Percentiles rank a stretch among this genome's conserved stretches.
Evolutionary conservation across 2,797 vertebrate genomes (phyloP).

Genomic region (Atherinosoma microstoma): DNA sequence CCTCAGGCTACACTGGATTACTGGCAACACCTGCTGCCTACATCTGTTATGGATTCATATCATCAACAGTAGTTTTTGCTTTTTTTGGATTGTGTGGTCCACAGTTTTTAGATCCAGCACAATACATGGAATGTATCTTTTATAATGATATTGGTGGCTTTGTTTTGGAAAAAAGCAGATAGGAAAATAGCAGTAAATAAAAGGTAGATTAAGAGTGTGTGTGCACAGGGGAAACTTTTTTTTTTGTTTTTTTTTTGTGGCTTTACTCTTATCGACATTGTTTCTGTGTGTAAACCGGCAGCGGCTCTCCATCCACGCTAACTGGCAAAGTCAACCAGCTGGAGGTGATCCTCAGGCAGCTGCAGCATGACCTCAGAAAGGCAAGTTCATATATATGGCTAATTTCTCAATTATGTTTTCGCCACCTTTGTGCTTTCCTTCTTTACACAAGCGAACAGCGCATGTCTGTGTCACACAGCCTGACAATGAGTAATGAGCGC

Average conservation of each 20-base stretch:
- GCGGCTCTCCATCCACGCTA: slow-evolving; percentile 87
- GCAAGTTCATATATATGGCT: slow-evolving; percentile 67
- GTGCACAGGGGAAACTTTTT: neutral
- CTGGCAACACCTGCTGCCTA: neutral
- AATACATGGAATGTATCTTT: neutral
- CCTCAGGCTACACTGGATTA: neutral
- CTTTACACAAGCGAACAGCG: slow-evolving; percentile 27
- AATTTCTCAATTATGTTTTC: slow-evolving; percentile 17
- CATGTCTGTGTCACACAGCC: slow-evolving; percentile 47
- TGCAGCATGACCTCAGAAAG: slow-evolving; percentile 95
- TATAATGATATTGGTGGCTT: neutral
- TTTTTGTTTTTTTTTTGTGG: slow-evolving; percentile 3
- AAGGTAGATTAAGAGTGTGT: neutral
- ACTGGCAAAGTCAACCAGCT: slow-evolving; percentile 98
- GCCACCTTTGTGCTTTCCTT: slow-evolving; percentile 17
- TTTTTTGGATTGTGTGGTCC: neutral
- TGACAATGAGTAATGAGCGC: slow-evolving; percentile 62
- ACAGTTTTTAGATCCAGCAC: neutral
- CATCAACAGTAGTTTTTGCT: neutral
- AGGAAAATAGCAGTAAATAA: neutral
- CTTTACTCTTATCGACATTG: neutral
- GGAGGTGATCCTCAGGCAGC: slow-evolving; percentile 93
- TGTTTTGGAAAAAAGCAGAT: neutral
- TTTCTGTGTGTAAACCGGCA: slow-evolving; percentile 57
- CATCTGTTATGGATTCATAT: neutral